Evolutionary conservation across 64 coral and sea anemone species (phyloP).

Genomic region (Anthopleura sola): DNA sequence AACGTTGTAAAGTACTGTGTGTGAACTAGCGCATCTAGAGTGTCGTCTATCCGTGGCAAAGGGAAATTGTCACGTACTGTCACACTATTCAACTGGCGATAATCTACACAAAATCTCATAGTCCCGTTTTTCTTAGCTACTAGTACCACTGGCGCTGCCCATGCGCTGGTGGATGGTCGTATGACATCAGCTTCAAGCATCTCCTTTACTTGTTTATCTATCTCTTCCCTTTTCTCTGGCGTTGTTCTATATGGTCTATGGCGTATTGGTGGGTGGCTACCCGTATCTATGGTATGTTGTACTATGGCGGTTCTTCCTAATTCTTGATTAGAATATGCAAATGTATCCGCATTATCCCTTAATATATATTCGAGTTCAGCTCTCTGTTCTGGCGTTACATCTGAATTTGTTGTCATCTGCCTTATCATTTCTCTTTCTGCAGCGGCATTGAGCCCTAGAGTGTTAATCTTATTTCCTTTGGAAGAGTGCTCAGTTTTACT

Average conservation of each 20-base stretch:
- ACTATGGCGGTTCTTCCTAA: conserved; percentile 15
- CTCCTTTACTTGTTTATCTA: conserved; percentile 26
- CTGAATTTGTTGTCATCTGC: background rate
- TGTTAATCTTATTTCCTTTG: too few species aligned
- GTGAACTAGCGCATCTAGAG: conserved; percentile 4
- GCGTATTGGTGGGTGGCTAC: conserved; percentile 16
- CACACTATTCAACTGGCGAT: background rate
- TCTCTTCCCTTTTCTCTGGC: conserved; percentile 8
- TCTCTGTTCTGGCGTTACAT: conserved; percentile 2
- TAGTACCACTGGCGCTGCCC: conserved; percentile 26
- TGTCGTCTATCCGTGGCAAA: conserved; percentile 15
- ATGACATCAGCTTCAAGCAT: conserved; percentile 18
- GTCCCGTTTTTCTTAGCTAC: conserved; percentile 12
- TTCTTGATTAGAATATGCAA: conserved; percentile 11
- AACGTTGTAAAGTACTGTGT: conserved; percentile 5
- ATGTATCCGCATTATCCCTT: background rate
- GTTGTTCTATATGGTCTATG: conserved; percentile 14
- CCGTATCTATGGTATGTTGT: conserved; percentile 34
- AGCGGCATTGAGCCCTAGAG: background rate
- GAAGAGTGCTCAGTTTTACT: too few species aligned
- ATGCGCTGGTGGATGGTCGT: conserved; percentile 2
- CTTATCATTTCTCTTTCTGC: background rate
- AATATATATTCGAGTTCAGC: background rate
- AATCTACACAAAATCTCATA: conserved; percentile 27
- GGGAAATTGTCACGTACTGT: conserved; percentile 19